Base-by-base conservation (phyloP, 2,113 vertebrate genomes). In the Cephalophus harveyi region DNA sequence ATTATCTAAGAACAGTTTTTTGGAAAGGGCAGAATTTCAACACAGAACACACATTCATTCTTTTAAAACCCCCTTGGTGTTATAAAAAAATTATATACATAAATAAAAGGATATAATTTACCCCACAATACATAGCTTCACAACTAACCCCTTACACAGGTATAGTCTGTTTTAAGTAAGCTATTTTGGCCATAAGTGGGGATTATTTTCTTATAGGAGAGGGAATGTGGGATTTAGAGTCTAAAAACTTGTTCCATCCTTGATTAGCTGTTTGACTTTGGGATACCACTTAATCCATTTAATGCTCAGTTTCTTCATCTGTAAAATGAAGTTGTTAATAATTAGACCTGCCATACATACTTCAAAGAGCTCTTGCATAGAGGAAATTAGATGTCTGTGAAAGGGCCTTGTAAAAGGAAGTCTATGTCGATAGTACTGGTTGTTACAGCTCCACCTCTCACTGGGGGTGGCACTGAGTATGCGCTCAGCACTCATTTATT, bases 141-240 rank as follows among this genome's bases (percentile, higher is more conserved):
- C 30, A 87, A 74, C 11, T n/a, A 54, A 46, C 10, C 33, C 50
- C 25, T 43, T 60, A 67, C 4, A 16, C 2, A 67, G 19, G 23
- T 62, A 15, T 48, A 82, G 55, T 90, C 81, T 85, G 17, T 85
- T 97, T 74, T 67, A 88, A 79, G 17, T 33, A 12, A 76, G 9
- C 59, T 67, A 36, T 52, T 71, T 84, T 71, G 71, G 79, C 46
- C 28, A n/a, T 46, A 64, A 52, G 30, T 85, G 13, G 54, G 82
- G 36, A n/a, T 71, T 78, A 33, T 93, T 93, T 96, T 95, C 81
- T 95, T 78, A 79, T 43, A 85, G 7, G 74, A 79, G 48, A 94
- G 15, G 33, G 46, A 79, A 87, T 6, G 1, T 52, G 25, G 15
- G 23, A 87, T 54, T 97, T 74, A 43, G 30, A 81, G 27, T 62